phyloP scores from a whole-genome alignment of 1,140 invertebrate species.

The Diplogasteroides magnus region DNA sequence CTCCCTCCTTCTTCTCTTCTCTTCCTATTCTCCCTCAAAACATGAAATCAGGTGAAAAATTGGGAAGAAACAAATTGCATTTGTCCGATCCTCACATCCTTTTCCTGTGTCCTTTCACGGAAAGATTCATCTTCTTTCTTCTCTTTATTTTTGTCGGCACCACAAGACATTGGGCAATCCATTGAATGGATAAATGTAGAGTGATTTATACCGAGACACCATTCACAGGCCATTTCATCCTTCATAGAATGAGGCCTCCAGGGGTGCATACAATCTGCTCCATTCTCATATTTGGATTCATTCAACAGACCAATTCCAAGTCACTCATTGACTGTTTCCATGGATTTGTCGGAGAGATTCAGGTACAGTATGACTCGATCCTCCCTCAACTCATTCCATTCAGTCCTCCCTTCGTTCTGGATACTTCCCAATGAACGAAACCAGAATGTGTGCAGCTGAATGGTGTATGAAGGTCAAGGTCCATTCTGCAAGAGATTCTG shows the following conservation, averaged over 20 bases:
- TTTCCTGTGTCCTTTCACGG: too few relatives aligned
- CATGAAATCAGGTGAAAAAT: too few relatives aligned
- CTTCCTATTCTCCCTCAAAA: too few relatives aligned
- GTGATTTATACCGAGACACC: not conserved
- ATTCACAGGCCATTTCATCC: not conserved
- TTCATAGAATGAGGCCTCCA: too few relatives aligned
- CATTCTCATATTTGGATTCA: not conserved
- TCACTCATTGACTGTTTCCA: conserved; percentile 19
- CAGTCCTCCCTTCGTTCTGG: conserved; percentile 14
- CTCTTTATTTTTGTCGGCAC: not conserved
- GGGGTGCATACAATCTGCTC: not conserved
- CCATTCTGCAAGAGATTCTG: conserved; percentile 18
- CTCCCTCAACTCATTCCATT: not conserved
- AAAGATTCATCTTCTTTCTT: too few relatives aligned
- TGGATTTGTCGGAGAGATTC: conserved; percentile 21
- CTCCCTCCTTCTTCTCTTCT: too few relatives aligned
- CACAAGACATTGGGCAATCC: not conserved
- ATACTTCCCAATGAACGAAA: conserved; percentile 14
- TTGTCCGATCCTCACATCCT: too few relatives aligned
- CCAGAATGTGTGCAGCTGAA: conserved; percentile 17
- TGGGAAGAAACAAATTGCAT: too few relatives aligned
- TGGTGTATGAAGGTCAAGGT: conserved; percentile 26
- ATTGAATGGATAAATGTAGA: not conserved
- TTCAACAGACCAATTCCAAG: too few relatives aligned
- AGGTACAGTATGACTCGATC: conserved; percentile 4